Conservation (phyloP, 2,888 invertebrate species). For the Muscina levida region DNA sequence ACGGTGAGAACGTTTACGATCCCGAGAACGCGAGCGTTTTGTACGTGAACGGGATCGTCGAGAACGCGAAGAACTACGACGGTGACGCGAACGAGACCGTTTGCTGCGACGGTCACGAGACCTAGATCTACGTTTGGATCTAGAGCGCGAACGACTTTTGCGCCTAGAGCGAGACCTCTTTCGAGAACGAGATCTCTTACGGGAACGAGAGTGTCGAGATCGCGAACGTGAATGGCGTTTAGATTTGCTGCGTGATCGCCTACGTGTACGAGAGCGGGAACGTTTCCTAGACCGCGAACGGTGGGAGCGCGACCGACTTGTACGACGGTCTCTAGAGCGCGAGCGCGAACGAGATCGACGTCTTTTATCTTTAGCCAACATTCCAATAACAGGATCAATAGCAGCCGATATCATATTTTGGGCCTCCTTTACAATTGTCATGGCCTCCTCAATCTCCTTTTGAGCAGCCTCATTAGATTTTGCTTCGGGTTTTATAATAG, state of each 20-base stretch:
- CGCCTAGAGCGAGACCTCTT: conserved; percentile 82
- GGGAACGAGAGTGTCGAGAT: conserved; percentile 83
- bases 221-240: conserved; percentile 81
- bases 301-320: conserved; percentile 82
- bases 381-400: conserved; percentile 94
- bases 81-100: conserved; percentile 74
- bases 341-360: conserved; percentile 81
- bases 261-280: conserved; percentile 81
- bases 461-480: conserved; percentile 98
- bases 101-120: conserved; percentile 72
- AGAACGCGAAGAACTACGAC: conserved; percentile 74
- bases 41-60: conserved; percentile 75
- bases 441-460: conserved; percentile 97
- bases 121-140: conserved; percentile 75
- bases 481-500: conserved; percentile 94
- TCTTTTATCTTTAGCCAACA: conserved; percentile 91
- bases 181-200: conserved; percentile 78
- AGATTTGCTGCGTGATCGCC: conserved; percentile 78
- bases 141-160: conserved; percentile 78
- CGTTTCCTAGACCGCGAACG: conserved; percentile 85
- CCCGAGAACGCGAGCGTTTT: conserved; percentile 81
- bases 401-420: conserved; percentile 96
- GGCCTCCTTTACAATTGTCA: conserved; percentile 97
- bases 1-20: conserved; percentile 82
- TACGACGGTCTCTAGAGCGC: conserved; percentile 84